Conservation (phyloP, 2,888 invertebrate species). For the Cryptophagus acutangulus region DNA sequence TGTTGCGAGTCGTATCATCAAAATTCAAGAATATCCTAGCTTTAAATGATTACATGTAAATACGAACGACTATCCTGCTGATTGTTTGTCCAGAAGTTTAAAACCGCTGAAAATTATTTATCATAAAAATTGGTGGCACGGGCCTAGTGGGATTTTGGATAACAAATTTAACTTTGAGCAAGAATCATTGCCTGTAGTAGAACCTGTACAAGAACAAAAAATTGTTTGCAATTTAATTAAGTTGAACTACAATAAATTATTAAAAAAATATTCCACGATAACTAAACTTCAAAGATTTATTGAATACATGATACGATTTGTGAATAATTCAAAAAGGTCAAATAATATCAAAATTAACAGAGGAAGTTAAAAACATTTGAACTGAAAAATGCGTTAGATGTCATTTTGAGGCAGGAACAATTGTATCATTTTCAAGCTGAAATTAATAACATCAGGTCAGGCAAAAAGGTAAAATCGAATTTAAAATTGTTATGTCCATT, state of each 20-base stretch:
- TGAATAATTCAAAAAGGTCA: slow-evolving; percentile 1
- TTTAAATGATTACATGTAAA: slow-evolving; percentile 8
- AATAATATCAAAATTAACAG: neutral
- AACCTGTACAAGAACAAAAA: slow-evolving; percentile 3
- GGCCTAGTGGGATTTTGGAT: neutral
- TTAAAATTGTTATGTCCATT: slow-evolving; percentile 6
- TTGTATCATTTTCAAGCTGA: neutral
- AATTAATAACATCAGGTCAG: slow-evolving; percentile 2
- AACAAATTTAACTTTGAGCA: neutral
- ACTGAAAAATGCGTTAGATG: slow-evolving; percentile 3
- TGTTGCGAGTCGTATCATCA: slow-evolving; percentile 10
- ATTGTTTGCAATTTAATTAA: neutral
- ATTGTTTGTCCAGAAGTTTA: slow-evolving; percentile 1
- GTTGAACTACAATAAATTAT: neutral
- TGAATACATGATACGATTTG: slow-evolving; percentile 5
- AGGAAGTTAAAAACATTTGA: slow-evolving; percentile 2
- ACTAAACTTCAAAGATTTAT: slow-evolving; percentile 4
- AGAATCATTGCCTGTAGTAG: neutral
- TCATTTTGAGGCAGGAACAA: slow-evolving; percentile 4
- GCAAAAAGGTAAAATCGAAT: slow-evolving; percentile 3
- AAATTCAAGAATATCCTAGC: slow-evolving; percentile 6
- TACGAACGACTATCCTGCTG: slow-evolving; percentile 9
- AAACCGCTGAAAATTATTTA: neutral
- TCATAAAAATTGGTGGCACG: slow-evolving; percentile 2
- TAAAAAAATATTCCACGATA: slow-evolving; percentile 8